Base-by-base conservation (phyloP, 2,113 vertebrate species). In the Alosa alosa region DNA sequence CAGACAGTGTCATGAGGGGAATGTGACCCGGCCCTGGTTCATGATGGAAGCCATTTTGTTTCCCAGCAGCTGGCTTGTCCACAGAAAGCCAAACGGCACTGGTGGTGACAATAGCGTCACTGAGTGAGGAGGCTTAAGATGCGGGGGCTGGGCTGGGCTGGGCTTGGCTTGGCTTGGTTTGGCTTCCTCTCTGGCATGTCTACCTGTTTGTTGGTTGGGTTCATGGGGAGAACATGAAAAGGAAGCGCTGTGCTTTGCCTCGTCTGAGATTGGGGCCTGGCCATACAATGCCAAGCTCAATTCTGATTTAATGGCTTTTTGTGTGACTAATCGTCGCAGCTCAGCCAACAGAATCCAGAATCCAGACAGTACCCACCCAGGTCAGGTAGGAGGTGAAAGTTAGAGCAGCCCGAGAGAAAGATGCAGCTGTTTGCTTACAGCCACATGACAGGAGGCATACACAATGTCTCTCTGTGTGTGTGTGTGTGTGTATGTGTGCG, bases 201-300 rank as follows among this genome's bases (percentile, higher is more conserved):
- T 88, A 86, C 86, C 82, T 89, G 89, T 94, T 94, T 95, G 92
- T 91, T 95, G 94, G 90, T 88, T 50, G 92, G 90, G 92, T 93
- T 95, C 91, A 94, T 90, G 81, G 36, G 90, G 94, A 92, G 88
- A 88, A 87, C 91, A 91, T 90, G 93, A 92, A 88, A 83, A 94
- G 90, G 91, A 95, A 94, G 84, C 90, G 92, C 94, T 88, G 92
- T 86, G 94, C 90, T 89, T 89, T 92, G 41, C 90, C 91, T 92
- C 92, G 86, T 81, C 87, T 91, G 94, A 91, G 91, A 88, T 91
- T 90, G 88, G 88, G 64, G 87, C 89, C 50, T 13, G 41, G 90
- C 45, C 49, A 87, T 89, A 90, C 86, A 91, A 89, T 87, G 83
- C 75, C 7, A 85, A 86, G 83, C 45, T 89, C 91, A 88, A 91